A percentile compares a stretch with the other conserved stretches of the same genome.
phyloP scores from a whole-genome alignment of 2,113 vertebrate species.

The Pampusana beccarii region DNA sequence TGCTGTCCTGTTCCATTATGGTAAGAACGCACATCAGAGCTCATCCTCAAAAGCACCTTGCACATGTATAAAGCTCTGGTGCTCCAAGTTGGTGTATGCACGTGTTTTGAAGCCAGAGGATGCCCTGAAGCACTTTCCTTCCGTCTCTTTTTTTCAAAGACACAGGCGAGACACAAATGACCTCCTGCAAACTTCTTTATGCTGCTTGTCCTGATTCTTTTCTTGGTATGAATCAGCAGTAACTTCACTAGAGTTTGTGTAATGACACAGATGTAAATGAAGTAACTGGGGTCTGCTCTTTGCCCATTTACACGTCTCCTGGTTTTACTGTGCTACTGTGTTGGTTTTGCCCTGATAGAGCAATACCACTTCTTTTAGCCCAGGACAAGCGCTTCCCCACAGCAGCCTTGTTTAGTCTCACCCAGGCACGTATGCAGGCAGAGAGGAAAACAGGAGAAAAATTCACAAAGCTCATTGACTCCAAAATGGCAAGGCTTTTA shows the following conservation, averaged over 20 bases:
- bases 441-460: neutral
- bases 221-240: slow-evolving; percentile 3
- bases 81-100: neutral
- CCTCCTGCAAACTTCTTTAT: neutral
- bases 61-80: neutral
- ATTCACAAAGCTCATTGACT: neutral
- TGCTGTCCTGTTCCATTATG: neutral
- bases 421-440: neutral
- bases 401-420: neutral
- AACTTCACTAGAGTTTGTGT: neutral
- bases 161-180: neutral
- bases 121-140: slow-evolving; percentile 11
- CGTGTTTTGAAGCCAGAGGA: neutral
- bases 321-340: neutral
- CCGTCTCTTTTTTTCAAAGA: neutral
- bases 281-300: neutral
- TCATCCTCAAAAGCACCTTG: slow-evolving; percentile 30
- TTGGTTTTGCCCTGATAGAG: neutral
- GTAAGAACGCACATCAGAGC: neutral
- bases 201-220: neutral
- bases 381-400: neutral
- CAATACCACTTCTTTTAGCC: neutral
- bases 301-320: neutral
- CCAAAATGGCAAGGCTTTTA: neutral
- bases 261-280: neutral